Conservation (phyloP, 1,140 invertebrate species). For the Muscidifurax raptorellus region DNA sequence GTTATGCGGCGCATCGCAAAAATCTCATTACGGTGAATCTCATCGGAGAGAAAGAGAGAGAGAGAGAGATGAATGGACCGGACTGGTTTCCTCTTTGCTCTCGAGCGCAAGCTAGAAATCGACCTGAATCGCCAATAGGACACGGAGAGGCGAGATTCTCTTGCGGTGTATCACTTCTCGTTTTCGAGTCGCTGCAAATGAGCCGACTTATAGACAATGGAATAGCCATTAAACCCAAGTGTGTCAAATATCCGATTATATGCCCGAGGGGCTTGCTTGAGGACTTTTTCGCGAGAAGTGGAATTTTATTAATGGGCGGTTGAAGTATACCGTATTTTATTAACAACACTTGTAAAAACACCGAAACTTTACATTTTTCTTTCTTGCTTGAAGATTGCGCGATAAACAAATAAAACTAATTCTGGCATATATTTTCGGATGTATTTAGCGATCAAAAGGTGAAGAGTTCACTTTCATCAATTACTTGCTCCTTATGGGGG, state of each 20-base stretch:
- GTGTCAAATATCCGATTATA: slow-evolving; percentile 33
- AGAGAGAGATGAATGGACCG: slow-evolving; percentile 43
- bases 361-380: too few relatives aligned
- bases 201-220: neutral
- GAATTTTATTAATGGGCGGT: too few relatives aligned
- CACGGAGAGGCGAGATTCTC: slow-evolving; percentile 5
- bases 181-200: neutral
- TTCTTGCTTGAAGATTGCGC: too few relatives aligned
- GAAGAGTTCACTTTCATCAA: neutral
- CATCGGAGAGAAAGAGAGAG: slow-evolving; percentile 1
- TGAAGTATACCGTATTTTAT: too few relatives aligned
- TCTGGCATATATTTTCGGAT: neutral
- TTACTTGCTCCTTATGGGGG: neutral
- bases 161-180: slow-evolving; percentile 28
- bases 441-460: neutral
- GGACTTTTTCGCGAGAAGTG: slow-evolving; percentile 1
- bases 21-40: slow-evolving; percentile 11
- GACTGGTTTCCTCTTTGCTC: slow-evolving; percentile 15
- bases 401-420: too few relatives aligned
- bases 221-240: slow-evolving; percentile 56
- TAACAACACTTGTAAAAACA: too few relatives aligned
- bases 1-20: neutral
- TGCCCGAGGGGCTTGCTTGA: slow-evolving; percentile 20
- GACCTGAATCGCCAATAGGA: slow-evolving; percentile 80
- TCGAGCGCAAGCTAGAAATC: slow-evolving; percentile 82